phyloP scores from a whole-genome alignment of 2,113 vertebrate species.

The Connochaetes taurinus region DNA sequence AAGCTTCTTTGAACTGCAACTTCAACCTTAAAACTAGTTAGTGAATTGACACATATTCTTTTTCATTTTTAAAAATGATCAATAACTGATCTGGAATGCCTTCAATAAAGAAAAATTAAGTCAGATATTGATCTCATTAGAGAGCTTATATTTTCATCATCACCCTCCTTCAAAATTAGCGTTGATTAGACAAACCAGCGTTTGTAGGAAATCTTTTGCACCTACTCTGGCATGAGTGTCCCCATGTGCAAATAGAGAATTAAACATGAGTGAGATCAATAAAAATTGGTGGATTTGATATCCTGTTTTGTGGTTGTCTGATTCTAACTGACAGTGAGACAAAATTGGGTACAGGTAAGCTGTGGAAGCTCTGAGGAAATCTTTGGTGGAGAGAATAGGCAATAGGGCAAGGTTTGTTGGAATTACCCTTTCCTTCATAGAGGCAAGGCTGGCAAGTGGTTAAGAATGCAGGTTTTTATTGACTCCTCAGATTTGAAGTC shows the following conservation, averaged over 20 bases:
- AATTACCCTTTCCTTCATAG: background rate
- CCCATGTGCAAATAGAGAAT: background rate
- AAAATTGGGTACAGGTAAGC: background rate
- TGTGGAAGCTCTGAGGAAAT: background rate
- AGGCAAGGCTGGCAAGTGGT: background rate
- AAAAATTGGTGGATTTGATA: background rate
- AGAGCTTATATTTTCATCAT: background rate
- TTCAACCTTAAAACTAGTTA: background rate
- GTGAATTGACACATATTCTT: background rate
- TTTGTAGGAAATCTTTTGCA: background rate
- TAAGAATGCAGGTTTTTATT: background rate
- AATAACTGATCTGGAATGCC: background rate
- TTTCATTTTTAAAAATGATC: background rate
- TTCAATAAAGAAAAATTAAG: background rate
- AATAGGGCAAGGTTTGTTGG: background rate
- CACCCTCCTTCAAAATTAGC: background rate
- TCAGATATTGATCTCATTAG: background rate
- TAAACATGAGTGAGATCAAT: background rate
- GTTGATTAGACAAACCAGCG: background rate
- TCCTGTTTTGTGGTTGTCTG: background rate
- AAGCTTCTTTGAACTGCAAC: background rate
- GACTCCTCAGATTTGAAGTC: background rate
- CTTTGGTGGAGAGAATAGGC: background rate
- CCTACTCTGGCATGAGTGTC: background rate
- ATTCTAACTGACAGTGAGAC: background rate